Base-by-base conservation (phyloP, 2,113 vertebrate species). In the Bambusicola thoracicus region DNA sequence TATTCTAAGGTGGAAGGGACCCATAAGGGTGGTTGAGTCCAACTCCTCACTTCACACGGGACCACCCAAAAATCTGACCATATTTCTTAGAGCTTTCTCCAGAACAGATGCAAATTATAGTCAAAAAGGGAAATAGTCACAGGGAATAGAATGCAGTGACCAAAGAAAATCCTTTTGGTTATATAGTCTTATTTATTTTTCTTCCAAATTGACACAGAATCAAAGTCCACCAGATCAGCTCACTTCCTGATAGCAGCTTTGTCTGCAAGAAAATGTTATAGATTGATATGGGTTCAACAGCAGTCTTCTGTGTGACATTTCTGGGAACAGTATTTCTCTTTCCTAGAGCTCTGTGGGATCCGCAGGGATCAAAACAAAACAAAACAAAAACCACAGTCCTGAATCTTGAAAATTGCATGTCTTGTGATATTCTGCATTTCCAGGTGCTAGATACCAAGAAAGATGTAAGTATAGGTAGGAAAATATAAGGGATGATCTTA, bases 251-350 rank as follows among this genome's bases (percentile, higher is more conserved):
- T 51, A 46, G 9, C 7, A 68, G 8, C 13, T 16, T 40, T 20
- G 3, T 83, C 20, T 77, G 20, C 21, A 46, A 24, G 30, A 83
- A 82, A 27, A 46, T 0, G 0, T 2, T 4, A 4, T 22, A 6
- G 10, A 20, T n/a, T 75, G 5, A 3, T 41, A 14, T 9, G 7
- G 1, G 7, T 65, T 4, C 4, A 13, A 65, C 1, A 4, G 18
- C 48, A 49, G 46, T 51, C 18, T 11, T 5, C 0, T 6, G 4
- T 8, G 8, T 48, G 27, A 80, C 13, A 58, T 44, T 76, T 67
- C 70, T 81, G 48, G 46, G 34, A 61, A 51, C 2, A 55, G 1
- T 2, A n/a, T n/a, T 93, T 56, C 5, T 6, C 46, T 89, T 36
- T 18, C 5, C 78, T 36, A 40, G 1, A 18, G 18, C 67, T 76